Percentiles rank a stretch among this genome's conserved stretches.
These are phyloP conservation scores for Peromyscus attwateri DNA, from an alignment of 2,797 vertebrate genomes.

Conservation along the genomic window DNA sequence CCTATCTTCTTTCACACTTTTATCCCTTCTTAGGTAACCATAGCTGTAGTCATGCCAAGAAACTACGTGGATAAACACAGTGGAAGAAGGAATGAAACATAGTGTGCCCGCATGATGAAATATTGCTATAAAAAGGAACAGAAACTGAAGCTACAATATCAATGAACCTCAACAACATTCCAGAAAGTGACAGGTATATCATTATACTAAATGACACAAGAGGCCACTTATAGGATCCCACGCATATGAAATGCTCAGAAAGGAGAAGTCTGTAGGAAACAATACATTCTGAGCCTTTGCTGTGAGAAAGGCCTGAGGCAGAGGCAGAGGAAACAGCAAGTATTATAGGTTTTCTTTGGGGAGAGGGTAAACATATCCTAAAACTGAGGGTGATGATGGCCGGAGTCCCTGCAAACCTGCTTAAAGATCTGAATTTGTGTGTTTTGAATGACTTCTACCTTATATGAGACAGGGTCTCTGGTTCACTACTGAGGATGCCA, in stretches of 20 bases:
- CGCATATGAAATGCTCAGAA: not conserved
- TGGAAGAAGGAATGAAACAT: not conserved
- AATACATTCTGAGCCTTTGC: not conserved
- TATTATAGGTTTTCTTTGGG: not conserved
- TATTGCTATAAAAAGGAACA: not conserved
- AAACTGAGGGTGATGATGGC: not conserved
- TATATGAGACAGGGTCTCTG: not conserved
- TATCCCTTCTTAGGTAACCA: not conserved
- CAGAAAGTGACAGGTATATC: not conserved
- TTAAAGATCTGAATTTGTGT: not conserved
- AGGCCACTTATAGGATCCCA: not conserved
- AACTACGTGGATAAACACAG: not conserved
- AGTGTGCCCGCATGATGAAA: not conserved
- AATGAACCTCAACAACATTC: not conserved
- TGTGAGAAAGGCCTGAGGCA: not conserved
- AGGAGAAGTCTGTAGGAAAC: not conserved
- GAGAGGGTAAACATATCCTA: not conserved
- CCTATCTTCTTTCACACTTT: not conserved
- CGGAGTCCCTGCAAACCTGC: not conserved
- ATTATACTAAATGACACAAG: not conserved
- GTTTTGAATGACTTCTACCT: not conserved
- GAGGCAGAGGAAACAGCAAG: too few species aligned
- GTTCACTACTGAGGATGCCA: not conserved
- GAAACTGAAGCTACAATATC: not conserved
- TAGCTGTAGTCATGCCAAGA: not conserved